phyloP scores from a whole-genome alignment of 92 coral and sea anemone genomes.

The Epizoanthus rinbou region DNA sequence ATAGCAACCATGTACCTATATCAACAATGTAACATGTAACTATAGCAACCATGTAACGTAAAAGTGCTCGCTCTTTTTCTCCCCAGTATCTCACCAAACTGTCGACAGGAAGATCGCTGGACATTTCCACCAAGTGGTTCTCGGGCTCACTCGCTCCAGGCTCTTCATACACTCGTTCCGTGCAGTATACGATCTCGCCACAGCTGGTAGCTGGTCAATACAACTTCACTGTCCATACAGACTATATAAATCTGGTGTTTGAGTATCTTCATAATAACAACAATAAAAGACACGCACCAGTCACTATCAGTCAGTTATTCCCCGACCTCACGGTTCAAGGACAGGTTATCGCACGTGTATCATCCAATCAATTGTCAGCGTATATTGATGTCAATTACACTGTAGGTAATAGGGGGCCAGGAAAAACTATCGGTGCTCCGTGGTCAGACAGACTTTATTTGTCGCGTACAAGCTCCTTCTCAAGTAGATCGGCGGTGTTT shows the following conservation, averaged over 20 bases:
- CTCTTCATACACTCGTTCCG: constrained; percentile 49
- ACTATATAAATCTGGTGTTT: constrained; percentile 61
- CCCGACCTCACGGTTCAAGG: constrained; percentile 59
- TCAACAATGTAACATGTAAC: no score
- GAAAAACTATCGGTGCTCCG: constrained; percentile 63
- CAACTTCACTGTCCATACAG: constrained; percentile 66
- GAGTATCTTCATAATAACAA: constrained; percentile 60
- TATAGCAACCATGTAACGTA: no score
- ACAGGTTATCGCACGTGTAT: constrained; percentile 32
- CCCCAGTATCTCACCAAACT: constrained; percentile 8
- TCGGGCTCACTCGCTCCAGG: constrained; percentile 69
- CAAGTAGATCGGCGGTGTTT: constrained; percentile 14
- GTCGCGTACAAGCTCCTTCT: constrained; percentile 40
- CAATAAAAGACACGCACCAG: constrained; percentile 48
- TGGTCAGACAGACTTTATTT: constrained; percentile 65
- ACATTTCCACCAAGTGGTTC: constrained; percentile 38
- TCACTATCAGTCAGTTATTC: constrained; percentile 50
- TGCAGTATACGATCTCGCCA: constrained; percentile 50
- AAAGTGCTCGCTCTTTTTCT: not conserved
- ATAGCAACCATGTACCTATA: no score
- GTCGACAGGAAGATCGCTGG: not conserved
- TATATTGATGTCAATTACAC: constrained; percentile 56
- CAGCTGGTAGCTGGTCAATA: constrained; percentile 58
- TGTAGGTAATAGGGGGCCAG: constrained; percentile 62
- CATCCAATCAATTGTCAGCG: constrained; percentile 41